phyloP scores from a whole-genome alignment of 1,140 invertebrate genomes.

The Neotoxoptera formosana region DNA sequence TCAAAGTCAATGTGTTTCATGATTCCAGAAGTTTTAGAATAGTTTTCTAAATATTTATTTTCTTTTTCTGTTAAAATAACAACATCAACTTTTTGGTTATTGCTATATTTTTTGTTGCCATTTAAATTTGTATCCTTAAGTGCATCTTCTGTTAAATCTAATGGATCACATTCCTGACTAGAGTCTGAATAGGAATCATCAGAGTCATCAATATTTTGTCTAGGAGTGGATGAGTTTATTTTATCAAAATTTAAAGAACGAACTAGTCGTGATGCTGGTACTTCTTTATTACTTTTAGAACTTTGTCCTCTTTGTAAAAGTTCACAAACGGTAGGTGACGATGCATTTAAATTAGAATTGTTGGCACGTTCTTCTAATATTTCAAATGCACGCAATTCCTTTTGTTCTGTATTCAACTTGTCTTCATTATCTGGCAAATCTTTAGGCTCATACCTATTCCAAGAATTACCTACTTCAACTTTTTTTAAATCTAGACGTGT shows the following conservation, averaged over 20 bases:
- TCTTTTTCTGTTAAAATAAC: slow-evolving; percentile 49
- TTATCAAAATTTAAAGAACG: slow-evolving; percentile 47
- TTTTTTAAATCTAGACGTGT: slow-evolving; percentile 41
- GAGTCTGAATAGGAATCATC: slow-evolving; percentile 35
- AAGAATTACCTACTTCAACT: slow-evolving; percentile 4
- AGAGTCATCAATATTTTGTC: neutral
- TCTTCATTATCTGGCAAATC: neutral
- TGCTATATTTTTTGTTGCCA: neutral
- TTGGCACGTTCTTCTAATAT: slow-evolving; percentile 73
- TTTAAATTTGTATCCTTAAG: neutral
- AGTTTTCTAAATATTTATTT: slow-evolving; percentile 57
- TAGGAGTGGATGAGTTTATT: slow-evolving; percentile 48
- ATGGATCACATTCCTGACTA: slow-evolving; percentile 45
- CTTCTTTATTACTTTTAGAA: slow-evolving; percentile 65
- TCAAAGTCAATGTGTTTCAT: slow-evolving; percentile 24
- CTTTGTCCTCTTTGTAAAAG: slow-evolving; percentile 66
- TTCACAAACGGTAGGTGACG: slow-evolving; percentile 71
- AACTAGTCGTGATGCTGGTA: neutral
- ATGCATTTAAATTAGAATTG: slow-evolving; percentile 76
- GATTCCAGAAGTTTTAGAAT: neutral
- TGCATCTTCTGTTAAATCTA: slow-evolving; percentile 24
- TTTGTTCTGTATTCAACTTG: slow-evolving; percentile 64
- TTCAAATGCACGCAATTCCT: slow-evolving; percentile 75
- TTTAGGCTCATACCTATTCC: slow-evolving; percentile 55
- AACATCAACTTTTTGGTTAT: neutral